Evolutionary conservation across 2,888 invertebrate species (phyloP), one percentile per base, ranked within the genome.

Genomic region (Tolmerus cingulatus): DNA sequence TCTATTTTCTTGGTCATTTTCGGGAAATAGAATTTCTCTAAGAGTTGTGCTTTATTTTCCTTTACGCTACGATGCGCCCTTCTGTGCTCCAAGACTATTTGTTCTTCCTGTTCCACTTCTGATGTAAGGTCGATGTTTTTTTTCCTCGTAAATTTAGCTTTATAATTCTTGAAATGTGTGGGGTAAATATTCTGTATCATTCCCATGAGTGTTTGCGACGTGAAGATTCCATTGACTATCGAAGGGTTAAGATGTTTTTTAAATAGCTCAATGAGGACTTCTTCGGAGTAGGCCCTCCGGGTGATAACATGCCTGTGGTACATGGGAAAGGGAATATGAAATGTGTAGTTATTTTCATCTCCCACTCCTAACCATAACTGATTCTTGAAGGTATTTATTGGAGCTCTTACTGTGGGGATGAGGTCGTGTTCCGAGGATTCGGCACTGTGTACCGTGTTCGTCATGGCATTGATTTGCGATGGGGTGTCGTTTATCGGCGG

Each of bases 21-120:
- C 14, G 89, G 87, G 46, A 89, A 89, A 79, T 88, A 88, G 77
- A 66, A 89, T 87, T 88, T 78, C 23, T 78, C 78, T 43, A 78
- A 78, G 1, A 78, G 78, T 43, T 78, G 78, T 19, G 43, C 19
- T 37, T 40, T 78, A 19, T 78, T 78, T 78, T 78, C 78, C 37
- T 43, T 40, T 37, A 19, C 78, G 37, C 23, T 78, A 14, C 78
- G 34, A n/a, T 78, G 78, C 16, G 78, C 43, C 19, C 78, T 78
- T 23, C 23, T 79, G 27, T 87, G 87, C 40, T 74, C 40, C 3
- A 19, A 74, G 16, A 86, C 30, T 23, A 74, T 74, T 19, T 74
- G 23, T 74, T 74, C 74, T 23, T 74, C 74, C 30, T 74, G 3
- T 23, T 74, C 74, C n/a, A 23, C 23, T 74, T 74, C 74, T 23